A percentile compares a stretch with the other conserved stretches of the same genome.
These are phyloP conservation scores for Araneus ventricosus DNA, from an alignment of 1,140 invertebrate species.

Conservation along the genomic window DNA sequence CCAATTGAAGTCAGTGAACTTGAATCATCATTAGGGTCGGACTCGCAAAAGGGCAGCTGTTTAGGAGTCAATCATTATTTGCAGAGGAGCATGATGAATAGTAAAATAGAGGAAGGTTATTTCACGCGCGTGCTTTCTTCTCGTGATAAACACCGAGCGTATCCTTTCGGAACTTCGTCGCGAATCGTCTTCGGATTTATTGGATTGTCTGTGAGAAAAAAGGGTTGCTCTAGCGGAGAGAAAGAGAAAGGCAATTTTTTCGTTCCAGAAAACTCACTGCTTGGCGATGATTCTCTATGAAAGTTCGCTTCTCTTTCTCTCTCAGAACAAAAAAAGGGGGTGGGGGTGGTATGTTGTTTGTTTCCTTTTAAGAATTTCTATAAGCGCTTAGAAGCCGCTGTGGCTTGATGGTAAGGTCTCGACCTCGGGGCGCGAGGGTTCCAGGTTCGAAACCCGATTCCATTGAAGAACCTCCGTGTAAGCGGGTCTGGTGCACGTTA, in stretches of 20 bases:
- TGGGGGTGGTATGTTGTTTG: too few species aligned
- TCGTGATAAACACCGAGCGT: constrained; percentile 37
- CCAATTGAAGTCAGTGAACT: constrained; percentile 59
- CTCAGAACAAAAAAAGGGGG: too few species aligned
- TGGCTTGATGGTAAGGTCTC: too few species aligned
- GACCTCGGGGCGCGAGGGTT: too few species aligned
- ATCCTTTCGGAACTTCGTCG: constrained; percentile 37
- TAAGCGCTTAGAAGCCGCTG: too few species aligned
- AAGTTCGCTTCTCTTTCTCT: too few species aligned
- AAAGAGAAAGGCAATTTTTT: neutral
- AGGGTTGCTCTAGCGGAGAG: neutral
- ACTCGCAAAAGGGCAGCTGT: constrained; percentile 48
- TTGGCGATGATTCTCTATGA: too few species aligned
- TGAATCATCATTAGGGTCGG: constrained; percentile 44
- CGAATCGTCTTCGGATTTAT: constrained; percentile 22
- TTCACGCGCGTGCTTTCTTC: constrained; percentile 27
- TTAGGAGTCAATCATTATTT: constrained; percentile 65
- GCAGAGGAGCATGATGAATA: constrained; percentile 60
- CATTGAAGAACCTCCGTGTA: too few species aligned
- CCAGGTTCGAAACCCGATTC: too few species aligned
- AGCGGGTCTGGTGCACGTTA: too few species aligned
- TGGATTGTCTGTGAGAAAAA: constrained; percentile 25
- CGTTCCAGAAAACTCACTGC: neutral
- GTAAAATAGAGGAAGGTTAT: neutral
- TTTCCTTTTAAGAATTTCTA: too few species aligned